A percentile compares a stretch with the other conserved stretches of the same genome.
These are phyloP conservation scores for Graphium colonna DNA, from an alignment of 2,888 invertebrate genomes.

Conservation along the genomic window DNA sequence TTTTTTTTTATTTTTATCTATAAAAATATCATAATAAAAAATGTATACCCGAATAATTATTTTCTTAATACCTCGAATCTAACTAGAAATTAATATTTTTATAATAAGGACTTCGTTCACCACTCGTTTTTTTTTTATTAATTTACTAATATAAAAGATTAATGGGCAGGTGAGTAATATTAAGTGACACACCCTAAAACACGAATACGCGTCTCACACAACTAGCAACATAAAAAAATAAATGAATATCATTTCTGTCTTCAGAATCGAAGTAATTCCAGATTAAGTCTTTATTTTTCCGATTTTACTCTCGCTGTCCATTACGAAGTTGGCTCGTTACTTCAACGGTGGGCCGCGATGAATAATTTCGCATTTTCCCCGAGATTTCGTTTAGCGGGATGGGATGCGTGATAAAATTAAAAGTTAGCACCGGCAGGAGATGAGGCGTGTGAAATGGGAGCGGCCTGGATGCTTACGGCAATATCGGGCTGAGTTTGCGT, in stretches of 20 bases:
- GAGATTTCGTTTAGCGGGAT: slow-evolving; percentile 30
- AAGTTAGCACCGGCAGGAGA: slow-evolving; percentile 47
- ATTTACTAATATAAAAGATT: neutral
- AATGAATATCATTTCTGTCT: neutral
- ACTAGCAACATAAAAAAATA: neutral
- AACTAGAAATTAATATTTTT: too few relatives aligned
- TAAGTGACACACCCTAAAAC: neutral
- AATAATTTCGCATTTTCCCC: slow-evolving; percentile 48
- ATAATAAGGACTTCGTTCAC: too few relatives aligned
- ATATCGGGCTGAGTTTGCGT: slow-evolving; percentile 58
- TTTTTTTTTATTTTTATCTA: too few relatives aligned
- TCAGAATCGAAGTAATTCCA: slow-evolving; percentile 5
- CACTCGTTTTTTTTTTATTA: neutral
- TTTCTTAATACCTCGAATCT: too few relatives aligned
- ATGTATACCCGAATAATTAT: too few relatives aligned
- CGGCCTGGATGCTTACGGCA: slow-evolving; percentile 32
- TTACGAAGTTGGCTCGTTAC: slow-evolving; percentile 17
- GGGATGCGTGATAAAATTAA: slow-evolving; percentile 45
- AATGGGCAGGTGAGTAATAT: neutral
- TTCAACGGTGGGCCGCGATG: slow-evolving; percentile 43
- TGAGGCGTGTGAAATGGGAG: slow-evolving; percentile 47
- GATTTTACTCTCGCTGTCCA: slow-evolving; percentile 43
- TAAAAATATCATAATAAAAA: too few relatives aligned
- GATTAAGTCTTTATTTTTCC: slow-evolving; percentile 42
- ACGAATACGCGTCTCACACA: neutral